These are phyloP conservation scores for Smithornis capensis DNA, from an alignment of 2,113 vertebrate genomes.

Conservation along the genomic window DNA sequence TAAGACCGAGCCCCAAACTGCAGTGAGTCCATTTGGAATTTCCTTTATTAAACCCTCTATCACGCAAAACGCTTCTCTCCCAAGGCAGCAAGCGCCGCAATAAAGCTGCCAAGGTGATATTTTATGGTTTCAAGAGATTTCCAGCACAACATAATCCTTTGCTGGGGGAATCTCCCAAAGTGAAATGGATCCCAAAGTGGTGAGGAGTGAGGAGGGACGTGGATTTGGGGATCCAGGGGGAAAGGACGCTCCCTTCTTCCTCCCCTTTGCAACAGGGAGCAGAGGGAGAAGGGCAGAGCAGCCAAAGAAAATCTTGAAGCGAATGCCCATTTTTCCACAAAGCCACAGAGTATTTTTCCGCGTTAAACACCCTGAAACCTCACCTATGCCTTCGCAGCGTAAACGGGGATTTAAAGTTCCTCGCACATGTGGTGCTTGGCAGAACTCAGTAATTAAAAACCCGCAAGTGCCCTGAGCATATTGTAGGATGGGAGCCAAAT, in stretches of 20 bases:
- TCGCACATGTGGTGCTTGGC: slow-evolving; percentile 66
- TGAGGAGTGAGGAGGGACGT: not conserved
- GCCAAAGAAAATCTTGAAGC: slow-evolving; percentile 38
- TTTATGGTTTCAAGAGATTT: slow-evolving; percentile 73
- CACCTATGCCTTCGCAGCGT: not conserved
- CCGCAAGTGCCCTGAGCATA: slow-evolving; percentile 63
- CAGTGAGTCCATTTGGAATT: slow-evolving; percentile 66
- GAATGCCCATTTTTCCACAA: slow-evolving; percentile 19
- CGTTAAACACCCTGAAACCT: slow-evolving; percentile 34
- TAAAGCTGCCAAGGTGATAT: slow-evolving; percentile 72
- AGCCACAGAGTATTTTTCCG: slow-evolving; percentile 46
- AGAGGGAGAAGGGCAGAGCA: not conserved
- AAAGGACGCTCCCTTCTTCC: not conserved
- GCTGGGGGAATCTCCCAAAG: slow-evolving; percentile 63
- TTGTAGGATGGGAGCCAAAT: slow-evolving; percentile 63
- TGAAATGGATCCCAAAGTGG: slow-evolving; percentile 18
- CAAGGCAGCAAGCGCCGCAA: slow-evolving; percentile 54
- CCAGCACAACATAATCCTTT: slow-evolving; percentile 57
- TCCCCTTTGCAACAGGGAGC: not conserved
- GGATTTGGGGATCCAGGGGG: not conserved
- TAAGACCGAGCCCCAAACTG: slow-evolving; percentile 64
- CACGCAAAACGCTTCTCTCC: slow-evolving; percentile 66
- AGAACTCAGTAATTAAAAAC: slow-evolving; percentile 67
- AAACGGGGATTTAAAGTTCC: slow-evolving; percentile 40
- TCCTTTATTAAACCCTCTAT: slow-evolving; percentile 69